Evolutionary conservation across 2,113 vertebrate species (phyloP).

Genomic region (Rhinopomastus cyanomelas): DNA sequence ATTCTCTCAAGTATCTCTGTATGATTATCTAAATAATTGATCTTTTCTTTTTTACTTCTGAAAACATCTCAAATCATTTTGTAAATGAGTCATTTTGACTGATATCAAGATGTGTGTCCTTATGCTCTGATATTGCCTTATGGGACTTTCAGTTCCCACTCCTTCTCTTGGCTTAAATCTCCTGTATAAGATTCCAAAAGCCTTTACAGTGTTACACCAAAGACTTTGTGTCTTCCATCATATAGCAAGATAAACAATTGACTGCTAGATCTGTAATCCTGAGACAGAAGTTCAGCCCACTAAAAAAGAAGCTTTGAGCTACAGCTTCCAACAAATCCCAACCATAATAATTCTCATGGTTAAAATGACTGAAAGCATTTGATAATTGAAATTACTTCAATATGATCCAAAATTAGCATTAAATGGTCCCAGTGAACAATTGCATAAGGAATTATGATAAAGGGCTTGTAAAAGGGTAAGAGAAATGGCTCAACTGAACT

Average conservation of each 20-base stretch:
- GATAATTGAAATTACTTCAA: background rate
- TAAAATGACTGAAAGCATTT: background rate
- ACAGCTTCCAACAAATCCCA: background rate
- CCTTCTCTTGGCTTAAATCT: background rate
- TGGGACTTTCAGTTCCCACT: background rate
- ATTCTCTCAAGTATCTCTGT: background rate
- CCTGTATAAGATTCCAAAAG: background rate
- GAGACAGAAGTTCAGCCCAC: background rate
- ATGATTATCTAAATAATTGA: background rate
- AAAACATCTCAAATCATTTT: background rate
- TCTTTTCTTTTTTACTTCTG: background rate
- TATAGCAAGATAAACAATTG: background rate
- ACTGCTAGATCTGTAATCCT: background rate
- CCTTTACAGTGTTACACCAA: background rate
- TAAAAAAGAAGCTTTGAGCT: background rate
- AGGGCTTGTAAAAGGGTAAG: background rate
- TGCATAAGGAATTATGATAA: background rate
- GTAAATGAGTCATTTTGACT: background rate
- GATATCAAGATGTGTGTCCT: background rate
- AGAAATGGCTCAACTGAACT: background rate
- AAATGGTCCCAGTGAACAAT: background rate
- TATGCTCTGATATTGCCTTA: background rate
- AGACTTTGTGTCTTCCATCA: background rate
- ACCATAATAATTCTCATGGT: background rate
- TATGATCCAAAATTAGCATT: background rate